Conservation (phyloP, 2,888 invertebrate species). For the Adelognathus sp. region DNA sequence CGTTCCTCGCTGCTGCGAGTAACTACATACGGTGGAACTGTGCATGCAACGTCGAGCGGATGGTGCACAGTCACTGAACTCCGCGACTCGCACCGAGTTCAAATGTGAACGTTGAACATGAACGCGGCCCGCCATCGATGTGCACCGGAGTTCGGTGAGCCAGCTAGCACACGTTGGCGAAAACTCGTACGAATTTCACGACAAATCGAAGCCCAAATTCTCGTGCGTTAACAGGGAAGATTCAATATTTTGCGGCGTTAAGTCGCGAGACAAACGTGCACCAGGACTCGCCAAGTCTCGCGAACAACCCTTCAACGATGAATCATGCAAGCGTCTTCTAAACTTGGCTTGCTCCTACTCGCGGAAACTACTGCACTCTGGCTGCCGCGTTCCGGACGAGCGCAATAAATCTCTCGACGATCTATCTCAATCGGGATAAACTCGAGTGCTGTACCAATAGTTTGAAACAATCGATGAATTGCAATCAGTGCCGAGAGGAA, state of each 20-base stretch:
- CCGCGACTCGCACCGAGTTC: slow-evolving; percentile 44
- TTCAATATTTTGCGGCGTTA: slow-evolving; percentile 50
- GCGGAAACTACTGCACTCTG: not conserved
- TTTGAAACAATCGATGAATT: slow-evolving; percentile 44
- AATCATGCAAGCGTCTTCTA: slow-evolving; percentile 22
- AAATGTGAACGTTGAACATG: slow-evolving; percentile 41
- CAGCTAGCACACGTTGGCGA: slow-evolving; percentile 48
- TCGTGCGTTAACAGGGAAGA: slow-evolving; percentile 26
- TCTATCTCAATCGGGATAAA: slow-evolving; percentile 22
- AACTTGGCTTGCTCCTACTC: not conserved
- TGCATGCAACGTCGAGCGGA: slow-evolving; percentile 47
- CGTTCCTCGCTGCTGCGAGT: not conserved
- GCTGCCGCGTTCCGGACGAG: not conserved
- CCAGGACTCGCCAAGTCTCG: not conserved
- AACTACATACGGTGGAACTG: slow-evolving; percentile 6
- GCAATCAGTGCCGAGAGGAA: slow-evolving; percentile 6
- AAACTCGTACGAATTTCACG: slow-evolving; percentile 60
- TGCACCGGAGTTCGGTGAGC: slow-evolving; percentile 21
- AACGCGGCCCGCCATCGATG: not conserved
- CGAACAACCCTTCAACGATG: slow-evolving; percentile 1
- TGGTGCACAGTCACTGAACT: slow-evolving; percentile 53
- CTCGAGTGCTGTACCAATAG: not conserved
- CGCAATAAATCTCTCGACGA: slow-evolving; percentile 23
- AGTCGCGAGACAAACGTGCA: slow-evolving; percentile 30
- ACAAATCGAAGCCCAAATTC: slow-evolving; percentile 30